phyloP scores from a whole-genome alignment of 2,797 vertebrate species.

The Phyllotis vaccarum region DNA sequence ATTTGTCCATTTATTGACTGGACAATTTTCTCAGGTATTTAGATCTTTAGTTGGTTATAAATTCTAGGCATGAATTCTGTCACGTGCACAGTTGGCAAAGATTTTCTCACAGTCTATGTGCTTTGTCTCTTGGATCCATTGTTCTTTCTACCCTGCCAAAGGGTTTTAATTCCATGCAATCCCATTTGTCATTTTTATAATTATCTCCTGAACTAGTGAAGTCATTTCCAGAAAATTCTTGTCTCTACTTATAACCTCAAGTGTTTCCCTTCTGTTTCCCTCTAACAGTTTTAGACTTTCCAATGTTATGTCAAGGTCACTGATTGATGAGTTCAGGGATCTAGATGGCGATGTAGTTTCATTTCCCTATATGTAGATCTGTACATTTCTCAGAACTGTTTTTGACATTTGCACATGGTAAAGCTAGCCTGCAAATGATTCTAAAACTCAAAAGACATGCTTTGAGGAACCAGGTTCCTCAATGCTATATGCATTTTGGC shows the following conservation, averaged over 20 bases:
- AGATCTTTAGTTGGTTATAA: background rate
- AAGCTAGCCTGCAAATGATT: background rate
- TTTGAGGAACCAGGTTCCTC: background rate
- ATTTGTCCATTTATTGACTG: background rate
- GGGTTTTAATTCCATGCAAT: background rate
- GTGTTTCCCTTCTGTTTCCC: background rate
- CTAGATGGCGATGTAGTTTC: background rate
- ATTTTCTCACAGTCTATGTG: background rate
- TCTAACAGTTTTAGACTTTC: background rate
- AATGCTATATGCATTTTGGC: fast-evolving
- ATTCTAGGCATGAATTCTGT: background rate
- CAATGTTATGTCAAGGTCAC: background rate
- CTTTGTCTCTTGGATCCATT: too few species aligned
- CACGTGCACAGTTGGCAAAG: background rate
- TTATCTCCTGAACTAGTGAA: background rate
- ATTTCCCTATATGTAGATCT: background rate
- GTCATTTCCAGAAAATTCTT: background rate
- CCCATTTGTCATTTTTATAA: background rate
- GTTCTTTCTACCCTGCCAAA: background rate
- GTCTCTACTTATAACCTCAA: background rate
- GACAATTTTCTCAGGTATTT: background rate
- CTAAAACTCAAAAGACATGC: background rate
- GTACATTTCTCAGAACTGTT: background rate
- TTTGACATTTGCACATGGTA: background rate
- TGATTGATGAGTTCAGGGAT: background rate